phyloP scores from a whole-genome alignment of 1,140 invertebrate genomes.

The Tetramorium simillimum region DNA sequence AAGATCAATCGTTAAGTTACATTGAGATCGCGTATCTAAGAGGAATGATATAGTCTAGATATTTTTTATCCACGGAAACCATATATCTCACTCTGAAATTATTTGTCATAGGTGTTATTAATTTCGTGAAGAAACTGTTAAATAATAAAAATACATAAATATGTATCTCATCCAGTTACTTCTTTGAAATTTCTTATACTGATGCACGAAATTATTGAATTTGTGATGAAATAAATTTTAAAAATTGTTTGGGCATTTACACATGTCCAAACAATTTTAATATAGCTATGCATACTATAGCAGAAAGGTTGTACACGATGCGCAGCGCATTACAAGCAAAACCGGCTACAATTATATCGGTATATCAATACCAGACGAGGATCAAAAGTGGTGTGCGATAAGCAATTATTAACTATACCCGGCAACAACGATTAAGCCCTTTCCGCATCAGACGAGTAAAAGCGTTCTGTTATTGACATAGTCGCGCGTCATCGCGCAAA shows the following conservation, averaged over 20 bases:
- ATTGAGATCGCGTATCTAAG: neutral
- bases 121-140: neutral
- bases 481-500: slow-evolving; percentile 61
- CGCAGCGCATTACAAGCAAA: slow-evolving; percentile 15
- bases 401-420: slow-evolving; percentile 60
- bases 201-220: neutral
- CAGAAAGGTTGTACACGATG: neutral
- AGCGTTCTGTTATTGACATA: slow-evolving; percentile 63
- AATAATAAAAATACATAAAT: neutral
- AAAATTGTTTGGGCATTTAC: neutral
- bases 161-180: neutral
- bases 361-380: slow-evolving; percentile 57
- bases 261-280: neutral
- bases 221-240: neutral
- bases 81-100: neutral
- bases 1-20: slow-evolving; percentile 33
- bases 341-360: slow-evolving; percentile 36
- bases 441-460: slow-evolving; percentile 53
- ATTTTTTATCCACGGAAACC: neutral
- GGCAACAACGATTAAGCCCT: slow-evolving; percentile 52
- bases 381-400: slow-evolving; percentile 57
- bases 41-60: neutral
- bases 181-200: neutral
- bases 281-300: neutral
- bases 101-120: neutral